A percentile compares a stretch with the other conserved stretches of the same genome.
phyloP scores from a whole-genome alignment of 2,113 vertebrate genomes.

The Cephalopterus ornatus region DNA sequence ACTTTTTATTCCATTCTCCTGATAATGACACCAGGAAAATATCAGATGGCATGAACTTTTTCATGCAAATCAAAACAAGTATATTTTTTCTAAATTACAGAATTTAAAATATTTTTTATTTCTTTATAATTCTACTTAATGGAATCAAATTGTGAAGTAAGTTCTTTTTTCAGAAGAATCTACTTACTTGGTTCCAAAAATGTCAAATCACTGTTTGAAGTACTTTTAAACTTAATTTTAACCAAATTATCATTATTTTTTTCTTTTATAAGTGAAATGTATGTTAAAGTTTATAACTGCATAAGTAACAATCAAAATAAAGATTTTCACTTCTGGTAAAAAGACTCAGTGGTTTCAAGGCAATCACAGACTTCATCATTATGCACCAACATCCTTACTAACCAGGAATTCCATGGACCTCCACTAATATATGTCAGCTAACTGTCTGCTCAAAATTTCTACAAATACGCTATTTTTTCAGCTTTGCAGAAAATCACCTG shows the following conservation, averaged over 20 bases:
- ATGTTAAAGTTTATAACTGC: neutral
- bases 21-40: neutral
- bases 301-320: neutral
- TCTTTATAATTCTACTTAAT: neutral
- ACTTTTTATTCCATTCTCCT: neutral
- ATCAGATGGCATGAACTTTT: neutral
- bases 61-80: fast-evolving
- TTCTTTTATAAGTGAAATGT: neutral
- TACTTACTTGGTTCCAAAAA: neutral
- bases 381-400: neutral
- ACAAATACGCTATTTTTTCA: neutral
- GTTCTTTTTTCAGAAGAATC: neutral
- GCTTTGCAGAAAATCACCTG: neutral
- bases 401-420: neutral
- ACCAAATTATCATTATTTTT: neutral
- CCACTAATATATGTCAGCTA: neutral
- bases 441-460: neutral
- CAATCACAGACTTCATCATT: neutral
- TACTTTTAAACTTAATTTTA: neutral
- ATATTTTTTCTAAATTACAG: neutral
- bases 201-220: neutral
- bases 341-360: neutral
- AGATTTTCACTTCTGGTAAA: neutral
- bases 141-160: neutral
- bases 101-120: neutral